These are phyloP conservation scores for Chunga burmeisteri DNA, from an alignment of 2,113 vertebrate genomes.

Conservation along the genomic window DNA sequence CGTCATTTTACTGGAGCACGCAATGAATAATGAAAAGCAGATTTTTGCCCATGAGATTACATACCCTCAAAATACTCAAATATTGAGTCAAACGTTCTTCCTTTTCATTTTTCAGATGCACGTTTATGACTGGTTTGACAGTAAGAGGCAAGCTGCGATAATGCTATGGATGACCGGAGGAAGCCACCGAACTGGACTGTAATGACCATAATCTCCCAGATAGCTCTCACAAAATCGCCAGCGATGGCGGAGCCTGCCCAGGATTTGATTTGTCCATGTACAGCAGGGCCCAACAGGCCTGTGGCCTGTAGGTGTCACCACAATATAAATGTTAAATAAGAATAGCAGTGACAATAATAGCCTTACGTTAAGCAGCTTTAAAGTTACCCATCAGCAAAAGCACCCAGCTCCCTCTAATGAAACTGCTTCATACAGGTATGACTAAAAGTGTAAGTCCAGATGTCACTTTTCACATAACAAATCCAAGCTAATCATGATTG, in stretches of 20 bases:
- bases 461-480: background rate
- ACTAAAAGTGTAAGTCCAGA: background rate
- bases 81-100: background rate
- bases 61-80: background rate
- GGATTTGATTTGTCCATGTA: background rate
- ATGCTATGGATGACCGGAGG: background rate
- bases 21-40: background rate
- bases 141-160: background rate
- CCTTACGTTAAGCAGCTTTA: background rate
- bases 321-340: slow-evolving; percentile 62
- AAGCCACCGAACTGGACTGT: background rate
- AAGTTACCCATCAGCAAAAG: background rate
- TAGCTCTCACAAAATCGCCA: background rate
- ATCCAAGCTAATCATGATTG: background rate
- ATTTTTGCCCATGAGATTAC: background rate
- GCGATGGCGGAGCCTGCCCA: background rate
- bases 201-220: background rate
- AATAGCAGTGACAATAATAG: background rate
- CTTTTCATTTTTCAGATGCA: background rate
- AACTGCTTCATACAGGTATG: background rate
- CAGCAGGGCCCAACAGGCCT: background rate
- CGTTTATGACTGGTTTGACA: background rate
- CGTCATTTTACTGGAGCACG: background rate
- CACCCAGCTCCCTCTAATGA: background rate
- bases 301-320: slow-evolving; percentile 65